These are phyloP conservation scores for Diloba caeruleocephala DNA, from an alignment of 2,888 invertebrate genomes.

Conservation along the genomic window DNA sequence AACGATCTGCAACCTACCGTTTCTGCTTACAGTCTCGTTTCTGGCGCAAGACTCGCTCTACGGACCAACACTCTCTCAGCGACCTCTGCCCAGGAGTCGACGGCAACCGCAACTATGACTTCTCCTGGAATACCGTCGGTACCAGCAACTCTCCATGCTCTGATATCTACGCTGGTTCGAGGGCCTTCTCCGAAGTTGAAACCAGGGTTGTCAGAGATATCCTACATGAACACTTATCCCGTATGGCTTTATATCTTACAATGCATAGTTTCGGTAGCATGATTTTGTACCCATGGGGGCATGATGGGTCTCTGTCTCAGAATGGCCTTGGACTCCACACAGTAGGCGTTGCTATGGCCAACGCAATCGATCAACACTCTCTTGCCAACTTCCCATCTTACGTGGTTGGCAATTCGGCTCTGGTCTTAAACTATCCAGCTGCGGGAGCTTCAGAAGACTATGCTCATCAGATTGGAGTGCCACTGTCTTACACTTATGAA, in stretches of 20 bases:
- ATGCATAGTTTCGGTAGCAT: constrained; percentile 93
- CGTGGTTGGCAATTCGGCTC: constrained; percentile 84
- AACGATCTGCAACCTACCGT: too few relatives aligned
- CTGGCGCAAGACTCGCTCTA: constrained; percentile 92
- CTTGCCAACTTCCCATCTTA: constrained; percentile 80
- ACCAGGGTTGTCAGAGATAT: constrained; percentile 89
- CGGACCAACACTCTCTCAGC: constrained; percentile 63
- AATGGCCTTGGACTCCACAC: constrained; percentile 82
- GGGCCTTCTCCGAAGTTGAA: constrained; percentile 91
- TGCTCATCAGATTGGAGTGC: constrained; percentile 88
- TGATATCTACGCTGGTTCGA: constrained; percentile 90
- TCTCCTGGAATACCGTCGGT: constrained; percentile 91
- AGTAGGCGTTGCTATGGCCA: constrained; percentile 77
- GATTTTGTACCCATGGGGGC: constrained; percentile 92
- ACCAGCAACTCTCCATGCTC: constrained; percentile 87
- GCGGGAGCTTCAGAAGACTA: constrained; percentile 92
- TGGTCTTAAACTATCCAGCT: constrained; percentile 87
- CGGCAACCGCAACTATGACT: constrained; percentile 93
- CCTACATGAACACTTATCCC: constrained; percentile 80
- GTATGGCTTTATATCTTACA: constrained; percentile 91
- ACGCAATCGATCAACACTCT: constrained; percentile 71
- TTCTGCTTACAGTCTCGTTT: constrained; percentile 79
- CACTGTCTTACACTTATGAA: constrained; percentile 90
- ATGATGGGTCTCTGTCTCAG: constrained; percentile 82
- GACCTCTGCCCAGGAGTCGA: constrained; percentile 91